phyloP scores from a whole-genome alignment of 2,888 invertebrate species.

The Morpho achilles region DNA sequence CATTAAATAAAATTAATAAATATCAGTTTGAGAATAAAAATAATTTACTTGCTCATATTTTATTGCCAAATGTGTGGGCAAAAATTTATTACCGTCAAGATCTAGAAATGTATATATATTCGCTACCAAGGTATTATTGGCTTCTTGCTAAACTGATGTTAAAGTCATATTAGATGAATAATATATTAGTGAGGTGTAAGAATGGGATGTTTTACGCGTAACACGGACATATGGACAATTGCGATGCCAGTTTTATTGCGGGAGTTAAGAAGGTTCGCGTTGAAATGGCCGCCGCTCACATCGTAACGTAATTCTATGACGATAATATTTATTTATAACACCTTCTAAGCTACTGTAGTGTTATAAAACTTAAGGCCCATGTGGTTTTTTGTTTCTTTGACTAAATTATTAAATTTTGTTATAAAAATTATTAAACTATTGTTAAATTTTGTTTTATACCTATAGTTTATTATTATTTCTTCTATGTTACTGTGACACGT shows the following conservation, averaged over 20 bases:
- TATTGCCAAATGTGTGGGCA: not conserved
- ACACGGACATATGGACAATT: constrained; percentile 76
- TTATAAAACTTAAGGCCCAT: no score
- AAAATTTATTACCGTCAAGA: not conserved
- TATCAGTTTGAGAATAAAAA: no score
- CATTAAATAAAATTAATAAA: no score
- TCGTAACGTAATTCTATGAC: constrained; percentile 30
- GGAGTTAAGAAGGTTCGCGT: constrained; percentile 69
- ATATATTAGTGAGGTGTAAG: constrained; percentile 60
- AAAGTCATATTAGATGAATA: constrained; percentile 53
- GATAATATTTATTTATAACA: no score
- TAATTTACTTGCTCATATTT: not conserved
- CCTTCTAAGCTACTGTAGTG: no score
- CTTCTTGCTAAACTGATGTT: constrained; percentile 20
- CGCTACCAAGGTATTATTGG: constrained; percentile 9
- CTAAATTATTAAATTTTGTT: not conserved
- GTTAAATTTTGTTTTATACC: no score
- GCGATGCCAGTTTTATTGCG: constrained; percentile 69
- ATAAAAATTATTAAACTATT: no score
- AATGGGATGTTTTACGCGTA: constrained; percentile 72
- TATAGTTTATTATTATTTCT: no score
- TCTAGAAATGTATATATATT: constrained; percentile 11
- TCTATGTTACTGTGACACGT: no score
- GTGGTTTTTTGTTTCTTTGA: no score
- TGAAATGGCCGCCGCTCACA: constrained; percentile 49